phyloP scores from a whole-genome alignment of 2,797 vertebrate species.

The Podarcis lilfordi region DNA sequence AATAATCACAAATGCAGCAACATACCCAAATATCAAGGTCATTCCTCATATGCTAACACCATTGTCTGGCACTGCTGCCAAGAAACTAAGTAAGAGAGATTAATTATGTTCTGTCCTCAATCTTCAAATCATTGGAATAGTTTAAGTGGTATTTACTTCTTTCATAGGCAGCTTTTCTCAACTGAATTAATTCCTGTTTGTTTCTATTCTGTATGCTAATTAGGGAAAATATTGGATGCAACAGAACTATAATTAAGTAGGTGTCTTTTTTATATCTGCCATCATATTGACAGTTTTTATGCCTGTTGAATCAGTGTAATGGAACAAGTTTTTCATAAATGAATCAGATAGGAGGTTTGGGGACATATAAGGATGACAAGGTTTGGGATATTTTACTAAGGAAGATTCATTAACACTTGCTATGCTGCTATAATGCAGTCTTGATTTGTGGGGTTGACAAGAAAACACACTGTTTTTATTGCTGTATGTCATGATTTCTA shows the following conservation, averaged over 20 bases:
- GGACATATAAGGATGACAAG: background rate
- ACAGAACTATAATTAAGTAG: background rate
- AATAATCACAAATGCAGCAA: background rate
- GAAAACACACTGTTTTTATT: background rate
- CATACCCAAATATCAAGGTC: background rate
- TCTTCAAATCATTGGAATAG: background rate
- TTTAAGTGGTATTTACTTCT: conserved; percentile 25
- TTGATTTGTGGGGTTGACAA: background rate
- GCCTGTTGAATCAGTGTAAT: background rate
- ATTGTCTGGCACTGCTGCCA: background rate
- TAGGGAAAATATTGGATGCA: background rate
- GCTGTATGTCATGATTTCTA: background rate
- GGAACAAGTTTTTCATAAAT: background rate
- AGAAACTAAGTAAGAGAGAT: background rate
- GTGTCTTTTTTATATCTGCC: background rate
- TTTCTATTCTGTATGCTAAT: background rate
- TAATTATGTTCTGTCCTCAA: background rate
- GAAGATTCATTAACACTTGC: background rate
- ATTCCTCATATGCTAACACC: background rate
- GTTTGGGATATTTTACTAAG: background rate
- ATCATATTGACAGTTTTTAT: background rate
- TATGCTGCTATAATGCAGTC: background rate
- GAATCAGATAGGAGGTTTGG: background rate
- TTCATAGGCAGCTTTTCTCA: background rate
- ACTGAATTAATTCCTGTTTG: background rate